Evolutionary conservation across 2,888 invertebrate genomes (phyloP).

Genomic region (Sisyra nigra): DNA sequence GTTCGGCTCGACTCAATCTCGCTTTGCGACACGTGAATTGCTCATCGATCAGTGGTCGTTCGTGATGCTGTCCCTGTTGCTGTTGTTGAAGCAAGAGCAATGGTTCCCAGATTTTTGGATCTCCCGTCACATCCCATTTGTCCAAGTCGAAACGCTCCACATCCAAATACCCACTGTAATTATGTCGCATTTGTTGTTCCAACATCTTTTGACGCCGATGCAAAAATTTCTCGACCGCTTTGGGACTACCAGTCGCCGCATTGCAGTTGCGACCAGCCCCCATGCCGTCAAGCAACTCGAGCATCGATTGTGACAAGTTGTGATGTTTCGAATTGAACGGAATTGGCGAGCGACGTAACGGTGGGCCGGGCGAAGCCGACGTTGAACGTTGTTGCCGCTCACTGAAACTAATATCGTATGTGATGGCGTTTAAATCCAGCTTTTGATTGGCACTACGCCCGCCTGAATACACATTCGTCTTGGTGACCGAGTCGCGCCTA

Average conservation of each 20-base stretch:
- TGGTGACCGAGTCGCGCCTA: not conserved
- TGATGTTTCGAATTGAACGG: slow-evolving; percentile 17
- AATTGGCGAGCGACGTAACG: slow-evolving; percentile 11
- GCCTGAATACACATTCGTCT: not conserved
- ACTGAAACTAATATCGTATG: not conserved
- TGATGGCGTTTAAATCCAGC: slow-evolving; percentile 1
- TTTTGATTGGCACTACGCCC: not conserved
- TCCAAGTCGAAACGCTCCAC: slow-evolving; percentile 5
- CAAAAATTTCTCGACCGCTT: slow-evolving; percentile 10
- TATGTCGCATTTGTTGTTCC: slow-evolving; percentile 8
- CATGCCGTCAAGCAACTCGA: slow-evolving; percentile 4
- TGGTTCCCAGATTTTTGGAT: slow-evolving; percentile 31
- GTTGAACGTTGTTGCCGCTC: slow-evolving; percentile 3
- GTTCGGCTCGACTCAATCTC: slow-evolving; percentile 23
- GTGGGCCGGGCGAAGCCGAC: slow-evolving; percentile 15
- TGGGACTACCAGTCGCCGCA: slow-evolving; percentile 9
- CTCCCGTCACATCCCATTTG: slow-evolving; percentile 15
- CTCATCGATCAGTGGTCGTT: not conserved
- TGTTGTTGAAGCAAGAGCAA: slow-evolving; percentile 20
- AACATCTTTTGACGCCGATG: slow-evolving; percentile 9
- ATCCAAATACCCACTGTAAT: slow-evolving; percentile 9
- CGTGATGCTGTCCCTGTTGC: slow-evolving; percentile 18
- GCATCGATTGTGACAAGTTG: slow-evolving; percentile 22
- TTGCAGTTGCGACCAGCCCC: slow-evolving; percentile 6
- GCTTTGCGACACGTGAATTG: slow-evolving; percentile 12